Base-by-base conservation (phyloP, 2,797 vertebrate genomes). In the Leucoraja ocellata region DNA sequence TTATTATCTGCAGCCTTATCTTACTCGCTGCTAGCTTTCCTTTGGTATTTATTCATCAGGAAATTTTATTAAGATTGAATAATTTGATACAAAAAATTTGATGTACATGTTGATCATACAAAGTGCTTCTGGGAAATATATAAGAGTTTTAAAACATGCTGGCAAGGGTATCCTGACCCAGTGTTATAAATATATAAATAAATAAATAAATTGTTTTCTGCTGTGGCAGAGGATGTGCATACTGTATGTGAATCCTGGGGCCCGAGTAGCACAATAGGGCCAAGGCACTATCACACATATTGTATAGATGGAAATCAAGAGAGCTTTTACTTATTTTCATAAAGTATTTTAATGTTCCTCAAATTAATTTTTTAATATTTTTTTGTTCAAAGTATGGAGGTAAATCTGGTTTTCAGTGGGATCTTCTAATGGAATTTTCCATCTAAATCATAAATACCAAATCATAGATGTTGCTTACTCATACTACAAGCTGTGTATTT, bases 241-340 rank as follows among this genome's bases (percentile, higher is more conserved):
- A 96, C 97, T 96, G 95, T 93, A 95, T 95, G 94, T 96, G 94
- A 95, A 94, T 96, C 96, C 96, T 96, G 96, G 97, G 96, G 97
- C 97, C 97, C 97, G 97, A 97, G 97, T 96, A 97, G 98, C 98
- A 99, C 98, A 98, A 94, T 98, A 98, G 97, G 98, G 98, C 98
- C 98, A 97, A 96, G 96, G 96, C 97, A 91, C 95, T 97, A 97
- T 96, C 97, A 96, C 98, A 97, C 98, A 98, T 97, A 98, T 98
- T 98, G 97, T 98, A 98, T 97, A 98, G 98, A 99, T 98, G 97
- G 98, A 97, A 98, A 98, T 98, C 98, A 98, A 97, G 98, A 98
- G 97, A 98, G 97, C 97, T 98, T 99, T 98, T 98, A 98, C 98
- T 98, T 99, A 98, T 98, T 99, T 99, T 99, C 98, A 96, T 99